phyloP scores from a whole-genome alignment of 1,140 invertebrate genomes.

The Charaxes varanes region DNA sequence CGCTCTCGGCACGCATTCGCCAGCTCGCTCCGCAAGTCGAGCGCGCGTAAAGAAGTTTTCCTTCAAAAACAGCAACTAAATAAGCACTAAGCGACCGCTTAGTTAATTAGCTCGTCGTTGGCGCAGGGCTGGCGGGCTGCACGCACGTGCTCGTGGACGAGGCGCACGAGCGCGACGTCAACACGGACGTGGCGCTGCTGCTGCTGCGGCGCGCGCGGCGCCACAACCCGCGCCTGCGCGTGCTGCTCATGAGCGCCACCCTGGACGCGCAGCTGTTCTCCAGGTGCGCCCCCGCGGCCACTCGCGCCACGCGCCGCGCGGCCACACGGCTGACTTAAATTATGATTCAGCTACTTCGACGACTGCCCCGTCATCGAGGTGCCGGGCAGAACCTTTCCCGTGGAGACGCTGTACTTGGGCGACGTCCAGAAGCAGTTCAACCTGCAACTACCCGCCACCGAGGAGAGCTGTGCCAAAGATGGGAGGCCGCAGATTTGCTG shows the following conservation, averaged over 20 bases:
- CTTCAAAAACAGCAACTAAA: too few species aligned
- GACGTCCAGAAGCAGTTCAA: constrained; percentile 76
- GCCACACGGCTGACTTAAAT: constrained; percentile 2
- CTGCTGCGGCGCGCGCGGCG: constrained; percentile 84
- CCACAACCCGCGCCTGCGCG: constrained; percentile 83
- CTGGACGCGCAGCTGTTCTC: constrained; percentile 88
- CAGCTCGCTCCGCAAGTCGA: too few species aligned
- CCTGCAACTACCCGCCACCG: constrained; percentile 26
- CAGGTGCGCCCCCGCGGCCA: too few species aligned
- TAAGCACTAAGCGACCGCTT: too few species aligned
- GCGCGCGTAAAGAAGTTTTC: too few species aligned
- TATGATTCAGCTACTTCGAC: constrained; percentile 80
- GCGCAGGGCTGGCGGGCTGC: constrained; percentile 78
- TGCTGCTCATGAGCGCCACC: constrained; percentile 95
- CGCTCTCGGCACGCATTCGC: too few species aligned
- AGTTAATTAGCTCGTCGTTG: too few species aligned
- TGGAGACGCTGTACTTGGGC: constrained; percentile 86
- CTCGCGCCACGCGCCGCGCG: too few species aligned
- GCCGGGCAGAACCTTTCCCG: constrained; percentile 91
- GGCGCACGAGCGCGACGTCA: constrained; percentile 96
- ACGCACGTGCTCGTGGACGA: constrained; percentile 96
- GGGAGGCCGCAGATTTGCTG: constrained; percentile 39
- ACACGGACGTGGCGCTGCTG: constrained; percentile 93
- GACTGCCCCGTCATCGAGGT: constrained; percentile 88
- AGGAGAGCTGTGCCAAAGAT: constrained; percentile 36